phyloP scores from a whole-genome alignment of 2,888 invertebrate species.

The Drosophila cognata region DNA sequence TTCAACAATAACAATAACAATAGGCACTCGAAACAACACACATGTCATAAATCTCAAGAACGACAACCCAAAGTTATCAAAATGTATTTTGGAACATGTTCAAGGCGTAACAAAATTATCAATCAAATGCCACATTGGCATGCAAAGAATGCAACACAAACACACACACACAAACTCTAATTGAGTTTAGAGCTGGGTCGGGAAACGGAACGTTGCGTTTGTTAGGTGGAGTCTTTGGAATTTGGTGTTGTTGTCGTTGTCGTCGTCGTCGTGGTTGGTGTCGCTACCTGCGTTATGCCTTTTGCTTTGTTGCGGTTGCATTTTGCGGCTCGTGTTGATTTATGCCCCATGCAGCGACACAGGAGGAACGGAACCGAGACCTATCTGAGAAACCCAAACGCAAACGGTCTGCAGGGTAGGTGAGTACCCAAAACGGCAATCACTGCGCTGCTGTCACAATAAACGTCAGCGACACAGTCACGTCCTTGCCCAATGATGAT shows the following conservation, averaged over 20 bases:
- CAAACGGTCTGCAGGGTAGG: slow-evolving; percentile 9
- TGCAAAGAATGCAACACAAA: slow-evolving; percentile 70
- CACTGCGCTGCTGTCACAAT: slow-evolving; percentile 66
- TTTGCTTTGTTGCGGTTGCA: slow-evolving; percentile 61
- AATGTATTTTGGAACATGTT: slow-evolving; percentile 63
- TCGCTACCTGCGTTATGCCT: slow-evolving; percentile 66
- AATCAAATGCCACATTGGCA: slow-evolving; percentile 78
- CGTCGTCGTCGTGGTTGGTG: slow-evolving; percentile 35
- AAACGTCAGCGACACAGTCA: slow-evolving; percentile 65
- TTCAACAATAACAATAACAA: slow-evolving; percentile 38
- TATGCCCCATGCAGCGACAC: slow-evolving; percentile 66
- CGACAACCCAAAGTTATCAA: slow-evolving; percentile 59
- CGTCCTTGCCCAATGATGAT: slow-evolving; percentile 69
- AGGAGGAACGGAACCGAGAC: slow-evolving; percentile 32
- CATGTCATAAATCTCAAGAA: slow-evolving; percentile 70
- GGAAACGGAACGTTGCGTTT: slow-evolving; percentile 53
- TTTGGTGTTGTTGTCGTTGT: slow-evolving; percentile 55
- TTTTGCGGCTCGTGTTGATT: slow-evolving; percentile 68
- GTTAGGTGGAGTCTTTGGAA: slow-evolving; percentile 50
- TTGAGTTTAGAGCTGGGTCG: slow-evolving; percentile 64
- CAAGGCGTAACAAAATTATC: slow-evolving; percentile 78
- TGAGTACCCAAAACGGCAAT: slow-evolving; percentile 26
- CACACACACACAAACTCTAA: slow-evolving; percentile 58
- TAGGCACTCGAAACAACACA: slow-evolving; percentile 31
- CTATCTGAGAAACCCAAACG: slow-evolving; percentile 5